A percentile compares a stretch with the other conserved stretches of the same genome.
These are phyloP conservation scores for Hylia prasina DNA, from an alignment of 2,113 vertebrate genomes.

Conservation along the genomic window DNA sequence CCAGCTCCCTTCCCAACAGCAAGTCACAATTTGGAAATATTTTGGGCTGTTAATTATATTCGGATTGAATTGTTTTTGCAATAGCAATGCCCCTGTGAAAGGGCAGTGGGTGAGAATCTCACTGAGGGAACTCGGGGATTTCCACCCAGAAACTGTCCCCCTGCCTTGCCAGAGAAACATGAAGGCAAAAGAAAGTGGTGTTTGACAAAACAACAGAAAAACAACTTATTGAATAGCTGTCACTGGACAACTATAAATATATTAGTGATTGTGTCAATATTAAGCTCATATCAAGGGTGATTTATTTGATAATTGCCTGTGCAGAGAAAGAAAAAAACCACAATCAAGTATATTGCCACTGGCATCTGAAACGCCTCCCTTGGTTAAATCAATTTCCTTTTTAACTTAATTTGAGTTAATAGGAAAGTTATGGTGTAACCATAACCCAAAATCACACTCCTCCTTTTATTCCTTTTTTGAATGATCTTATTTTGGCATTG, in stretches of 20 bases:
- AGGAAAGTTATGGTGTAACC: neutral
- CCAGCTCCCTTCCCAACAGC: neutral
- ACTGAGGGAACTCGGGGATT: neutral
- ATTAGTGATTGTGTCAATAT: neutral
- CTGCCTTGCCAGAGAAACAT: neutral
- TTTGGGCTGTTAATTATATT: neutral
- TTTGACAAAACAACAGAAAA: neutral
- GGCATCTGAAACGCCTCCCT: neutral
- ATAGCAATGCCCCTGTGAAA: neutral
- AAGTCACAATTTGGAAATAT: neutral
- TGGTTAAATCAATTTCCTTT: conserved; percentile 22
- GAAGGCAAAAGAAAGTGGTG: neutral
- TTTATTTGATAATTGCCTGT: conserved; percentile 35
- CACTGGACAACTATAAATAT: neutral
- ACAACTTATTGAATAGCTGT: neutral
- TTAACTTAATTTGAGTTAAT: conserved; percentile 10
- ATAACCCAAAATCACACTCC: neutral
- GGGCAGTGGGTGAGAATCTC: neutral
- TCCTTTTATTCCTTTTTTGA: neutral
- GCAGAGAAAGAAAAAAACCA: neutral
- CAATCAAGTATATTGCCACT: neutral
- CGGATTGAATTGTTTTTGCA: neutral
- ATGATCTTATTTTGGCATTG: neutral
- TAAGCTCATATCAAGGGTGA: neutral
- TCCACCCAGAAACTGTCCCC: neutral